phyloP scores from a whole-genome alignment of 2,888 invertebrate genomes.

The Ophion ventricosus region DNA sequence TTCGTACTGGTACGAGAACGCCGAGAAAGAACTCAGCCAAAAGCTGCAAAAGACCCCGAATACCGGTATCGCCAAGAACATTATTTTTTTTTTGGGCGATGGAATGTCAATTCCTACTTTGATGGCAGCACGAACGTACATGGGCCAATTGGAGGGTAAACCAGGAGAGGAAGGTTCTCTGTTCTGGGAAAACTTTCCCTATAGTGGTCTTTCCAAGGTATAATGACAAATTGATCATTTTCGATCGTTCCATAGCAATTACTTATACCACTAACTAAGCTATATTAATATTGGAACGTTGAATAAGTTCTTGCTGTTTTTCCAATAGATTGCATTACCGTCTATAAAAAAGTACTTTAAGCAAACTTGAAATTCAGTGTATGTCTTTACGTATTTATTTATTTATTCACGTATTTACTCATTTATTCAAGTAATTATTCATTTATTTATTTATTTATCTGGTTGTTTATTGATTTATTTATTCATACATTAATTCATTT shows the following conservation, averaged over 20 bases:
- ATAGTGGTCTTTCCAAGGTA: constrained; percentile 91
- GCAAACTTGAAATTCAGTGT: too few relatives aligned
- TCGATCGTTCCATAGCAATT: not conserved
- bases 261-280: not conserved
- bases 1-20: constrained; percentile 84
- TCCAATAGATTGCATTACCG: too few relatives aligned
- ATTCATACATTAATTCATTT: too few relatives aligned
- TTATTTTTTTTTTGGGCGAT: constrained; percentile 93
- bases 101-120: constrained; percentile 94
- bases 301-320: too few relatives aligned
- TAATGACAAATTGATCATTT: not conserved
- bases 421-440: too few relatives aligned
- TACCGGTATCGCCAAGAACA: constrained; percentile 86
- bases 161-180: constrained; percentile 89
- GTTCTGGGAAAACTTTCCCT: constrained; percentile 91
- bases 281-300: too few relatives aligned
- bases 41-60: constrained; percentile 80
- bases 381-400: too few relatives aligned
- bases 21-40: constrained; percentile 81
- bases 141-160: constrained; percentile 86
- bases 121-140: constrained; percentile 89
- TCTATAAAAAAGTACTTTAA: too few relatives aligned
- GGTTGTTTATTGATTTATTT: too few relatives aligned
- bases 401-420: too few relatives aligned
- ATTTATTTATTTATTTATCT: too few relatives aligned